A percentile compares a stretch with the other conserved stretches of the same genome.
Conservation (phyloP, 2,113 vertebrate genomes). For the Sinocyclocheilus anshuiensis region DNA sequence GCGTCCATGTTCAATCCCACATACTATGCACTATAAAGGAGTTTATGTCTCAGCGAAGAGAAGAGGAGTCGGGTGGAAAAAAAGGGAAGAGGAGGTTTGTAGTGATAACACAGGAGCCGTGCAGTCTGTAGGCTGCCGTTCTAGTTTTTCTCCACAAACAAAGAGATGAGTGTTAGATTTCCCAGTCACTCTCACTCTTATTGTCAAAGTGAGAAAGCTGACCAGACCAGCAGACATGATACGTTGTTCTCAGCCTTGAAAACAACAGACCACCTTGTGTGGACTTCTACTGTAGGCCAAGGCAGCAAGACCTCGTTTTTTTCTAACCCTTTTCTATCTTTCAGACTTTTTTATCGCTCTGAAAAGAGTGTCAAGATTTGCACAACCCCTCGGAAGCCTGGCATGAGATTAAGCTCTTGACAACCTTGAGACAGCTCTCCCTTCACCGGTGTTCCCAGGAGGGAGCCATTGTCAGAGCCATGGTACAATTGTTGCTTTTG, state of each 20-base stretch:
- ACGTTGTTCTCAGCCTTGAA: constrained; percentile 65
- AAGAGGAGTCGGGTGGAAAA: constrained; percentile 22
- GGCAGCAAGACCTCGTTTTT: constrained; percentile 63
- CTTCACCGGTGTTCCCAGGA: constrained; percentile 77
- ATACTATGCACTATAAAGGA: constrained; percentile 57
- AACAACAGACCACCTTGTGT: constrained; percentile 69
- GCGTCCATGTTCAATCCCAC: constrained; percentile 54
- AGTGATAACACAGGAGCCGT: constrained; percentile 83
- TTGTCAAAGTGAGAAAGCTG: constrained; percentile 68
- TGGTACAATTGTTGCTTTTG: constrained; percentile 81
- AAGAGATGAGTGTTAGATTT: constrained; percentile 83
- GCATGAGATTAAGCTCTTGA: constrained; percentile 76
- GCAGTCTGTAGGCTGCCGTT: constrained; percentile 78
- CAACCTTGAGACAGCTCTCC: constrained; percentile 82
- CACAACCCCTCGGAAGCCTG: constrained; percentile 62
- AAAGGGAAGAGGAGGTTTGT: constrained; percentile 71
- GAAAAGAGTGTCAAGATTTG: constrained; percentile 68
- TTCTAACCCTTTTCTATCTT: constrained; percentile 49
- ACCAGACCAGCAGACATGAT: constrained; percentile 62
- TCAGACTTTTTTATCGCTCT: constrained; percentile 43
- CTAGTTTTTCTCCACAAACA: constrained; percentile 76
- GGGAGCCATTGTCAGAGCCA: constrained; percentile 74
- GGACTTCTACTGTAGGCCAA: constrained; percentile 65
- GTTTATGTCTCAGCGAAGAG: constrained; percentile 53
- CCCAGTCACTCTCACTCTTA: constrained; percentile 74